Base-by-base conservation (phyloP, 2,888 invertebrate genomes). In the Leucozona laternaria region DNA sequence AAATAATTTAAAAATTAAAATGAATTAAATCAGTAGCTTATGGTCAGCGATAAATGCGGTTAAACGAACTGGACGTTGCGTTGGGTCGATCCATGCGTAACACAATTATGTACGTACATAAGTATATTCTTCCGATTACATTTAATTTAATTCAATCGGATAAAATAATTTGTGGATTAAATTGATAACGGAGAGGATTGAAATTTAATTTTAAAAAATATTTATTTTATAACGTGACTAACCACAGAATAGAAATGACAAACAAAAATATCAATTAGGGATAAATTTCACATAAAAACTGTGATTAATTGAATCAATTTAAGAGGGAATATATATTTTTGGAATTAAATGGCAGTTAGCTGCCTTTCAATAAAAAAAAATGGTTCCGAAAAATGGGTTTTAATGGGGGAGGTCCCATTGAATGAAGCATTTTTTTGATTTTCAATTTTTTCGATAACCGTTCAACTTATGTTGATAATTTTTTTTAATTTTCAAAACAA, bases 1-100 rank as follows among this genome's bases (percentile, higher is more conserved):
- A 28, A 53, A 28, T 22, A 2, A 31, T 31, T 55, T 57, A 10
- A 28, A 31, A 57, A 31, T 10, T 57, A 15, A 37, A 58, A 22
- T 58, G 11, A 37, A 58, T 58, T 15, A 58, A 37, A 58, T 34
- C 31, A 37, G 28, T n/a, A n/a, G n/a, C n/a, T n/a, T n/a, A 34
- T 58, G 6, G 17, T 34, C 20, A 28, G n/a, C 13, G 28, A 37
- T 37, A 34, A 58, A 58, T 58, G 20, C 2, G 34, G 20, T 58
- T 37, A 37, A 58, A 58, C 37, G 58, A 8, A 0, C 20, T 58
- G 37, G 4, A 58, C 15, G 1, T 22, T 58, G n/a, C n/a, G n/a
- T n/a, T n/a, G n/a, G 22, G 17, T 43, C 28, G 25, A 28, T 62
- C n/a, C 25, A 28, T 28, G 43, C 43, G 25, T 60, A 15, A 40